phyloP scores from a whole-genome alignment of 2,113 vertebrate genomes.

The Cyrtonyx montezumae region DNA sequence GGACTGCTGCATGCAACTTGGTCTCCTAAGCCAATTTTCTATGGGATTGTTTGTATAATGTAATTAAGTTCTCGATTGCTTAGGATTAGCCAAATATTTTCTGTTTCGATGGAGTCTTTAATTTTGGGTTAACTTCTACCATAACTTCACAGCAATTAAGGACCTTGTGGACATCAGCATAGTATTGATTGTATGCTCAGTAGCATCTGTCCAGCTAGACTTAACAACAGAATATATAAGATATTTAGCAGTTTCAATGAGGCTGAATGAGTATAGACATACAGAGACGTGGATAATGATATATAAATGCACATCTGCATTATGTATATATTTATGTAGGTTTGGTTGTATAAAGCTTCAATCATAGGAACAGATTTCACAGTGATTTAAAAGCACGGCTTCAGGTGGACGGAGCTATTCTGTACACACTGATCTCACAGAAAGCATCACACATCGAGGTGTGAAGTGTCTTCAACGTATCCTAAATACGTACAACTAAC shows the following conservation, averaged over 20 bases:
- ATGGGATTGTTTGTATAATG: neutral
- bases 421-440: neutral
- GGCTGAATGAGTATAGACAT: neutral
- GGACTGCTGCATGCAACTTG: neutral
- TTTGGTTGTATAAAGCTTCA: neutral
- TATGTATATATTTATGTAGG: neutral
- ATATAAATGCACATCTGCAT: neutral
- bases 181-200: slow-evolving; percentile 64
- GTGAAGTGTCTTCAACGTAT: neutral
- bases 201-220: slow-evolving; percentile 44
- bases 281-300: neutral
- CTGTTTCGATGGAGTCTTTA: neutral
- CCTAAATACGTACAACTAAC: too few species aligned
- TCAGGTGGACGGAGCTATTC: neutral
- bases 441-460: neutral
- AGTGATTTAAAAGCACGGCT: neutral
- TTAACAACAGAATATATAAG: neutral
- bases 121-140: slow-evolving; percentile 43
- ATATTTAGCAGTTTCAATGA: neutral
- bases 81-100: neutral
- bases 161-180: slow-evolving; percentile 27
- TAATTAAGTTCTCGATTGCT: neutral
- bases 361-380: neutral
- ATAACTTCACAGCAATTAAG: slow-evolving; percentile 51
- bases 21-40: neutral